Conservation (phyloP, 1,140 invertebrate species). For the Caenorhabditis tropicalis region DNA sequence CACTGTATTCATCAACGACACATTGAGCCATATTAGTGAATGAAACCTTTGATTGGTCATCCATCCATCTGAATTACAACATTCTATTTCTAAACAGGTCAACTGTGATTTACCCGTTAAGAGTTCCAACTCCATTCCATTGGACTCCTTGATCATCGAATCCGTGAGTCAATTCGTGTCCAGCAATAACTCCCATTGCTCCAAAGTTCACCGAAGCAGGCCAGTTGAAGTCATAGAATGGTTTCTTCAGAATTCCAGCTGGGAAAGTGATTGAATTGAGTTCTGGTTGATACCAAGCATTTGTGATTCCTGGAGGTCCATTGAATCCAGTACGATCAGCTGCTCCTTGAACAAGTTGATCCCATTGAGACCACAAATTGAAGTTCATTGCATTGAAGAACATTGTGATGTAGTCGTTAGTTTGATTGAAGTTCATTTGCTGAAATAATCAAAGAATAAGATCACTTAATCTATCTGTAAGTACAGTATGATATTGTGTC, state of each 20-base stretch:
- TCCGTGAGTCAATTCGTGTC: constrained; percentile 76
- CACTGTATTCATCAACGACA: constrained; percentile 86
- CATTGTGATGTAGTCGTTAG: constrained; percentile 54
- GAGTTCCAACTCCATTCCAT: constrained; percentile 87
- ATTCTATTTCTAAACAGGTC: too few species aligned
- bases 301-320: constrained; percentile 75
- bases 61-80: constrained; percentile 81
- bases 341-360: constrained; percentile 51
- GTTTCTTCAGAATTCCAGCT: constrained; percentile 72
- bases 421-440: constrained; percentile 46
- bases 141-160: constrained; percentile 76
- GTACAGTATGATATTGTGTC: constrained; percentile 56
- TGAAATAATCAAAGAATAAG: neutral
- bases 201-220: constrained; percentile 77
- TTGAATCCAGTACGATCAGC: constrained; percentile 75
- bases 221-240: constrained; percentile 76
- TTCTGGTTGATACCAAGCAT: constrained; percentile 77
- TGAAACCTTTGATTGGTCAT: neutral
- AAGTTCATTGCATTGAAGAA: constrained; percentile 44
- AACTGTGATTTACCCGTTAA: constrained; percentile 72
- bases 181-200: constrained; percentile 76
- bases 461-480: neutral
- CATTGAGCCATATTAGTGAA: constrained; percentile 81
- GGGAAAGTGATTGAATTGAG: constrained; percentile 65
- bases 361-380: constrained; percentile 48